A percentile compares a stretch with the other conserved stretches of the same genome.
phyloP scores from a whole-genome alignment of 2,113 vertebrate species.

The Gymnorhina tibicen region DNA sequence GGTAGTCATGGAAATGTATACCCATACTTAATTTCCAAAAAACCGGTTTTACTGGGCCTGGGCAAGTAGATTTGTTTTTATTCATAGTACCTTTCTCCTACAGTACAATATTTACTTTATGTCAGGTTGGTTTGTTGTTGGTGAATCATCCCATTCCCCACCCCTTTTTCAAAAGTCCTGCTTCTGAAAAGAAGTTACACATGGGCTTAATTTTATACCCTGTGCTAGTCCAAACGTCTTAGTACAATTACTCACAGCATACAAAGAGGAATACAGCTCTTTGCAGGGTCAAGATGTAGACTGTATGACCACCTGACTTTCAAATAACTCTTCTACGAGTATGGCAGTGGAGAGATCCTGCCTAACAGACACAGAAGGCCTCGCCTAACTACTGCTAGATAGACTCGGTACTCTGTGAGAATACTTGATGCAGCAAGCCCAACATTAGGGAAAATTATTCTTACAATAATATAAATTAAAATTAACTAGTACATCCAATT shows the following conservation, averaged over 20 bases:
- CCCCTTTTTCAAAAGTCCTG: background rate
- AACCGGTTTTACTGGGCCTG: background rate
- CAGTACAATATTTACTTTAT: background rate
- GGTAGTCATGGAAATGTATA: background rate
- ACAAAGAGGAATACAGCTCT: background rate
- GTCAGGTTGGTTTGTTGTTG: background rate
- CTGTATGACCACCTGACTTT: background rate
- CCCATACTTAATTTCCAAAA: background rate
- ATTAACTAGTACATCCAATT: background rate
- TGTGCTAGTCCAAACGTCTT: background rate
- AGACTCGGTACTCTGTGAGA: background rate
- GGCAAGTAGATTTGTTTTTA: background rate
- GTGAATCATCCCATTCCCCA: background rate
- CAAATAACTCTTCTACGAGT: background rate
- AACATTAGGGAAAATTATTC: background rate
- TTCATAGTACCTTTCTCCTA: background rate
- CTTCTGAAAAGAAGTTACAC: background rate
- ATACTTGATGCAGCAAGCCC: background rate
- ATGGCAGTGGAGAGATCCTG: background rate
- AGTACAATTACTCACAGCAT: background rate
- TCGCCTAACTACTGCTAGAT: rapidly evolving
- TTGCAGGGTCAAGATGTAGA: background rate
- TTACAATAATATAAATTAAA: background rate
- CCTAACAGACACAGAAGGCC: background rate
- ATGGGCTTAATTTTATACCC: background rate